Conservation (phyloP, 1,140 invertebrate genomes). For the Plodia interpunctella region DNA sequence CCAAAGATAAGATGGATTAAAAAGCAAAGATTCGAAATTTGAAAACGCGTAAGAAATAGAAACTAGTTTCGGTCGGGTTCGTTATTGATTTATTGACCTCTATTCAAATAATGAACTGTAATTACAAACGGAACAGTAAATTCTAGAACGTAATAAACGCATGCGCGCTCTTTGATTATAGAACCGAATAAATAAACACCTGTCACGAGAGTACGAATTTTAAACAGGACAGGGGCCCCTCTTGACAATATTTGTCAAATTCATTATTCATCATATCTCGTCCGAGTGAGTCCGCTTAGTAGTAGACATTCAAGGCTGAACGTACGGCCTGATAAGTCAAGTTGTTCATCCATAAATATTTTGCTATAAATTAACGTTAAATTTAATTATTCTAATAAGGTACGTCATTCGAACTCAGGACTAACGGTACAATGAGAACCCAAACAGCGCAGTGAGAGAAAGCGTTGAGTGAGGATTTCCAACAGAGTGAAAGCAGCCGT, state of each 20-base stretch:
- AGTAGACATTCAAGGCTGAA: background rate
- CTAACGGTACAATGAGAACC: constrained; percentile 57
- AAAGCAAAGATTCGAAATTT: too few species aligned
- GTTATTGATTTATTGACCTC: background rate
- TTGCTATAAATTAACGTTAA: background rate
- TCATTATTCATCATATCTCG: background rate
- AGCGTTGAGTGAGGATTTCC: constrained; percentile 58
- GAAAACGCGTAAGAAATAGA: background rate
- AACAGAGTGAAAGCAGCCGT: constrained; percentile 61
- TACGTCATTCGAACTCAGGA: constrained; percentile 26
- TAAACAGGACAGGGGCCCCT: background rate
- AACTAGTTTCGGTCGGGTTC: background rate
- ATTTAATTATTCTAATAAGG: background rate
- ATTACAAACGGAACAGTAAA: background rate
- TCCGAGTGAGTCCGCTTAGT: background rate
- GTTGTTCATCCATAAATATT: constrained; percentile 12
- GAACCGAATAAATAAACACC: too few species aligned
- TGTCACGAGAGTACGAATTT: too few species aligned
- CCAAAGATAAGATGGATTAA: too few species aligned
- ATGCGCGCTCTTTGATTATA: background rate
- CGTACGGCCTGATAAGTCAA: constrained; percentile 24
- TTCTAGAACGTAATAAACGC: background rate
- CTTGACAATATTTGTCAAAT: background rate
- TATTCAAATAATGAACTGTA: background rate
- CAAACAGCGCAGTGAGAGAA: constrained; percentile 54